A percentile compares a stretch with the other conserved stretches of the same genome.
Evolutionary conservation across 2,113 vertebrate species (phyloP).

Genomic region (Eretmodus cyanostictus): DNA sequence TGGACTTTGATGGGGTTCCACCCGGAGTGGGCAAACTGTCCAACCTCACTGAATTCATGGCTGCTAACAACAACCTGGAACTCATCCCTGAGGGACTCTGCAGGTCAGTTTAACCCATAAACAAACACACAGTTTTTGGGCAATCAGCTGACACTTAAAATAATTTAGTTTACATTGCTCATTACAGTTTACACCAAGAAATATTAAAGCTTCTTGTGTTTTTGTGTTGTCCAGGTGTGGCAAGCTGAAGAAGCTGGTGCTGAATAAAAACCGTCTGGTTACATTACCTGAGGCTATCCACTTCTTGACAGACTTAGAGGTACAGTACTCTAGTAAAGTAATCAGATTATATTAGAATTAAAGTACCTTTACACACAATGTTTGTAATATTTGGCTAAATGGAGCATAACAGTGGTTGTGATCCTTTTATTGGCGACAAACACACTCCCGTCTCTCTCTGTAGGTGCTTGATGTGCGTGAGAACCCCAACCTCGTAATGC

Average conservation of each 20-base stretch:
- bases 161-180: neutral
- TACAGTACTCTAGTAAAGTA: conserved; percentile 16
- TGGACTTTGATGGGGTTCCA: conserved; percentile 95
- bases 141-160: neutral
- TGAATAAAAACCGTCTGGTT: conserved; percentile 95
- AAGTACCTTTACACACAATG: neutral
- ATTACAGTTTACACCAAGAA: neutral
- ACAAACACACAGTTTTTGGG: neutral
- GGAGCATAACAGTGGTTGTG: neutral
- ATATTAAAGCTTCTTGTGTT: neutral
- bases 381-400: neutral
- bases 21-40: conserved; percentile 89
- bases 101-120: conserved; percentile 69
- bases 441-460: neutral
- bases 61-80: conserved; percentile 94
- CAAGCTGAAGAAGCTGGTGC: conserved; percentile 89
- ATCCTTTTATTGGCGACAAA: neutral
- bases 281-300: conserved; percentile 92
- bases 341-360: neutral
- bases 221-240: conserved; percentile 74
- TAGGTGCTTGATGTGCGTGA: conserved; percentile 92
- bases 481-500: conserved; percentile 96
- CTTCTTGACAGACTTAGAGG: conserved; percentile 88
- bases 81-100: conserved; percentile 95
- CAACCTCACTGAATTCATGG: conserved; percentile 93